Base-by-base conservation (phyloP, 2,888 invertebrate genomes). In the Listrodromus nycthemerus region DNA sequence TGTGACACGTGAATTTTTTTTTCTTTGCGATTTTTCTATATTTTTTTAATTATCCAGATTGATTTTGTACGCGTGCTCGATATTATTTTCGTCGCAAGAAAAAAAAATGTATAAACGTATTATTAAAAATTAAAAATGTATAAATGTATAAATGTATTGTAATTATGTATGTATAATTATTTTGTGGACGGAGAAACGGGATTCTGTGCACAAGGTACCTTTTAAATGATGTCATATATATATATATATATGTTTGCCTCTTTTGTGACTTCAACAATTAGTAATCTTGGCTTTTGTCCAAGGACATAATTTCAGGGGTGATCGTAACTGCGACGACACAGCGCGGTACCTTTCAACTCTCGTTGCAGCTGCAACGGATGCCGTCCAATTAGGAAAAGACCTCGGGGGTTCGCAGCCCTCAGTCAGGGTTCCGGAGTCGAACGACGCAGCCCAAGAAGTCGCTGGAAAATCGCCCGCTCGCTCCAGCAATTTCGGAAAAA, bases 351-450 rank as follows among this genome's bases (percentile, higher is more conserved):
- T 30, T 16, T 41, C 50, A 27, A 19, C 13, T 52, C 63, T 48
- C n/a, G 19, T 10, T 55, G 24, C 21, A 48, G 48, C 70, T 69
- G 27, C 21, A 8, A 7, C 41, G 24, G 61, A 58, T 58, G 37
- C 48, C 67, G 80, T 77, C 80, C 83, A 83, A 83, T 83, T 83
- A 83, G 76, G 73, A 77, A 80, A 61, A 70, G 80, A 52, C 83
- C 83, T 76, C 80, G 50, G 80, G 80, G 55, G 55, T 21, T 63
- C 7, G 13, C 67, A 55, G 76, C 73, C 69, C 48, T 58, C 70
- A 66, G 71, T 48, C 55, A 19, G 10, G 27, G 70, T 45, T 75
- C 55, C 65, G 63, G 48, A 76, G 70, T 75, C 13, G 27, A 41
- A 48, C 70, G 10, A 63, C 10, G 67, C 65, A 65, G 65, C 19